Base-by-base conservation (phyloP, 2,797 vertebrate genomes). In the Mormyrops attenuatus region DNA sequence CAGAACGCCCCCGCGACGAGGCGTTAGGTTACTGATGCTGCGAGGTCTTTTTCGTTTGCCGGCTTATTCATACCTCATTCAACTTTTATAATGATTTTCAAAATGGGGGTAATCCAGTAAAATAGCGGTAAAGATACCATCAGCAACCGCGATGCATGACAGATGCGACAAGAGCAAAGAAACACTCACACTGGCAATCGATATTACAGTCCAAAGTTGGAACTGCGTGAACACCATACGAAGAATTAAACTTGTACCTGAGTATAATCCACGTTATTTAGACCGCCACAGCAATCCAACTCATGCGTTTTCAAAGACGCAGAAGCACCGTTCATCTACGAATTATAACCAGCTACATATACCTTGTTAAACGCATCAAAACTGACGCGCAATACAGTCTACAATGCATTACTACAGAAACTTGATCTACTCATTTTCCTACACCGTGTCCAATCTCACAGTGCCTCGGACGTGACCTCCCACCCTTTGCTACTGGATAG, bases 271-370 rank as follows among this genome's bases (percentile, higher is more conserved):
- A 96, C 26, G 95, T 95, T 96, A 93, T 90, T 92, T 47, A 96
- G 91, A 26, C 95, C 96, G 92, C 93, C 95, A 82, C 96, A 96
- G 92, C 96, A 96, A 88, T 96, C 95, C 69, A 93, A 92, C 80
- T 20, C 88, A 0, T 88, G 38, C 7, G 17, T 90, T 4, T 3
- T 73, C 17, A 1, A 66, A 0, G 90, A 80, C 8, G 63, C 88
- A 0, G 53, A 80, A 15, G 38, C 38, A 53, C 88, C 63, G 88
- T 89, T 91, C 93, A 94, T 94, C 15, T 38, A 57, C 9, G 30
- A 34, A 52, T 85, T 7, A 52, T 49, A 30, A 34, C 50, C 22
- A 13, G 22, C 3, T 41, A 77, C 15, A 82, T 41, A 47, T 41
- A 47, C 0, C 77, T n/a, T 82, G 41, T 82, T 1, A 44, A 41